Evolutionary conservation across 2,113 vertebrate genomes (phyloP).

Genomic region (Chaetorhynchus papuensis): DNA sequence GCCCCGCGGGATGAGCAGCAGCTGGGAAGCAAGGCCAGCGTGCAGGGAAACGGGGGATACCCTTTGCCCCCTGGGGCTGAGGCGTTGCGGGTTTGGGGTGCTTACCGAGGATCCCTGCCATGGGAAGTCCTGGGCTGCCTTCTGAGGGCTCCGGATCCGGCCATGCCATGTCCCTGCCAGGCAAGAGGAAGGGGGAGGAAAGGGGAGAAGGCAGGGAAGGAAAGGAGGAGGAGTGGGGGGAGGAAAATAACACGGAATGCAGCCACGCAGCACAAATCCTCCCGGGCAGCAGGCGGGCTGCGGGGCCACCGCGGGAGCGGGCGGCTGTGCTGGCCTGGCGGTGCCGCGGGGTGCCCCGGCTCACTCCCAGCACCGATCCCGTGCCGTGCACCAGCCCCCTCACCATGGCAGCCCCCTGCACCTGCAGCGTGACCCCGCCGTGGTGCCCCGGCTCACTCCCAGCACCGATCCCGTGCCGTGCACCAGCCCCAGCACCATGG

Average conservation of each 20-base stretch:
- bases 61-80: too few relatives aligned
- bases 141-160: neutral
- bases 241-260: neutral
- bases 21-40: neutral
- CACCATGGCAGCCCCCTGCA: neutral
- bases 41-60: neutral
- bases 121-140: neutral
- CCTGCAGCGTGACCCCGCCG: neutral
- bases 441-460: neutral
- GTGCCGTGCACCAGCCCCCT: fast-evolving
- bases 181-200: neutral
- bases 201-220: neutral
- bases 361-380: neutral
- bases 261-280: conserved; percentile 24
- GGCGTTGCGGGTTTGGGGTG: neutral
- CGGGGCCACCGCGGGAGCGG: fast-evolving
- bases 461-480: fast-evolving
- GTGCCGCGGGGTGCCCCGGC: fast-evolving
- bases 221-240: neutral
- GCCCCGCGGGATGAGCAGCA: conserved; percentile 17
- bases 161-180: neutral
- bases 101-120: neutral
- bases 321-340: neutral
- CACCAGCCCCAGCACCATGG: fast-evolving
- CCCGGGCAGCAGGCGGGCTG: neutral